phyloP scores from a whole-genome alignment of 2,797 vertebrate species.

The Chaetophractus vellerosus region DNA sequence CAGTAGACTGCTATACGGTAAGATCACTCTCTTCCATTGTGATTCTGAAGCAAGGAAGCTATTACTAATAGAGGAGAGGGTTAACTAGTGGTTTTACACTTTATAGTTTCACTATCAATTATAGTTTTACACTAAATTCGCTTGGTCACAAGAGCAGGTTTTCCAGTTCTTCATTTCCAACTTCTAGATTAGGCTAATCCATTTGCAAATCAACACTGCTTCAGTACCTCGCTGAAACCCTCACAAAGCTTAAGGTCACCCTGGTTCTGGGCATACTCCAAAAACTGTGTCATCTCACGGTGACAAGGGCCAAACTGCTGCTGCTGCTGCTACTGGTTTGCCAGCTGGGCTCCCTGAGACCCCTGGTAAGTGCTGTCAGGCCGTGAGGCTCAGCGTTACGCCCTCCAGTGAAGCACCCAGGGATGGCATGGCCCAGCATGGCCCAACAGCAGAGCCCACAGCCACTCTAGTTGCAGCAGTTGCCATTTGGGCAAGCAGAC shows the following conservation, averaged over 20 bases:
- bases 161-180: conserved; percentile 59
- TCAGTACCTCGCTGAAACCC: no score
- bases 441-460: conserved; percentile 95
- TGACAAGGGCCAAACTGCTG: conserved; percentile 91
- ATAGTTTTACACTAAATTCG: conserved; percentile 55
- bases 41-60: background rate
- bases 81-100: background rate
- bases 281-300: conserved; percentile 96
- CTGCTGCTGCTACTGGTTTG: conserved; percentile 88
- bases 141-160: conserved; percentile 46
- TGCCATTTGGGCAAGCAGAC: no score
- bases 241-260: no score
- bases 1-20: no score
- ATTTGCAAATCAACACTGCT: no score
- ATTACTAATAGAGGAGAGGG: background rate
- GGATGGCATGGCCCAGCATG: conserved; percentile 95
- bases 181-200: background rate
- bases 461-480: conserved; percentile 94
- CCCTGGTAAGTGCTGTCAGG: conserved; percentile 97
- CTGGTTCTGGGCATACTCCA: no score
- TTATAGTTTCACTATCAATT: conserved; percentile 28
- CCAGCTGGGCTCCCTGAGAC: conserved; percentile 89
- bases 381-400: conserved; percentile 45
- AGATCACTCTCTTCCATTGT: background rate
- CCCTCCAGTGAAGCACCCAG: conserved; percentile 86